Evolutionary conservation across 2,113 vertebrate species (phyloP).

Genomic region (Puffinus mauretanicus): DNA sequence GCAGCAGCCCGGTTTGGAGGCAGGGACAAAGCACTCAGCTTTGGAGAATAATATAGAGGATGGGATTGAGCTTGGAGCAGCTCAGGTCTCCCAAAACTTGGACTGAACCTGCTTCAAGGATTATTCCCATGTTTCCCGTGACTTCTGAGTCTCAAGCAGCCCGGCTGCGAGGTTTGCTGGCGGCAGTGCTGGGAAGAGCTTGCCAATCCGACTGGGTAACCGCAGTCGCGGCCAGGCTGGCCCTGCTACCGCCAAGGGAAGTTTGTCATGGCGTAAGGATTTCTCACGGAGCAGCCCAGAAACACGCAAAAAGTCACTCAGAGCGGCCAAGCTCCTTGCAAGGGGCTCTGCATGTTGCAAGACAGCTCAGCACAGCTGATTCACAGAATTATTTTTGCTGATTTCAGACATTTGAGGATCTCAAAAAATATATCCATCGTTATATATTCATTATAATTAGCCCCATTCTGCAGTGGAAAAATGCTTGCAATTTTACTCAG

Average conservation of each 20-base stretch:
- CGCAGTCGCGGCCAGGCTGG: background rate
- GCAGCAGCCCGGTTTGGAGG: background rate
- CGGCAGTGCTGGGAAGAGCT: background rate
- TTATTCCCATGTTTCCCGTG: background rate
- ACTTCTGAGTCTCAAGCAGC: background rate
- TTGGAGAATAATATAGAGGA: rapidly evolving
- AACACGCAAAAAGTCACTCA: rapidly evolving
- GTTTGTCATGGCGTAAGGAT: background rate
- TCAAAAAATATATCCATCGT: background rate
- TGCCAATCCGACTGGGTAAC: background rate
- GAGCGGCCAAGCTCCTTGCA: background rate
- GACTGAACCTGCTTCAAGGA: background rate
- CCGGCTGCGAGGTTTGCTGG: background rate
- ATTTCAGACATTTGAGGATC: background rate
- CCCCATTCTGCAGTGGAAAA: background rate
- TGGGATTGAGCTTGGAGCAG: background rate
- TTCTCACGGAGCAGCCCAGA: background rate
- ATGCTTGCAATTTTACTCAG: background rate
- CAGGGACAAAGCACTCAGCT: background rate
- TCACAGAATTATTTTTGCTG: background rate
- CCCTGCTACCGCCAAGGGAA: background rate
- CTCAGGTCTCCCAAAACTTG: background rate
- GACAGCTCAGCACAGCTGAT: background rate
- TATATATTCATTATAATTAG: background rate
- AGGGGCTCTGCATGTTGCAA: rapidly evolving